Conservation (phyloP, 2,113 vertebrate species). For the Mesocricetus auratus region DNA sequence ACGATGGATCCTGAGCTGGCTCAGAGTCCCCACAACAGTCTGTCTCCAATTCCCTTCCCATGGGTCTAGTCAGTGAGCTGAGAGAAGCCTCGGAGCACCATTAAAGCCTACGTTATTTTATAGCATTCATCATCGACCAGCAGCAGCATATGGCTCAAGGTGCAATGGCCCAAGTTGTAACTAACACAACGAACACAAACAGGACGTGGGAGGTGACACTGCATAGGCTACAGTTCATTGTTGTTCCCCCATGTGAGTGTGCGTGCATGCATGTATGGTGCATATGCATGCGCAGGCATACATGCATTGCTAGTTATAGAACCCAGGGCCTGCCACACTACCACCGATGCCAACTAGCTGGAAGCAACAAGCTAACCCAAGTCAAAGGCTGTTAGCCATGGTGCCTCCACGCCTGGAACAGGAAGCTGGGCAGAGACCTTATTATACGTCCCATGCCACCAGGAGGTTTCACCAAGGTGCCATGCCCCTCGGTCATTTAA, state of each 20-base stretch:
- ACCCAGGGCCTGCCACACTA: not conserved
- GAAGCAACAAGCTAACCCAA: not conserved
- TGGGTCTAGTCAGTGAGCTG: not conserved
- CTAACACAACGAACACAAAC: not conserved
- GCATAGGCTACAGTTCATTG: not conserved
- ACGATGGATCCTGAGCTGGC: fast-evolving
- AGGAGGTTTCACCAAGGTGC: not conserved
- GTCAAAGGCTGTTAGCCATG: not conserved
- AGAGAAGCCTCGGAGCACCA: not conserved
- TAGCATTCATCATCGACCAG: not conserved
- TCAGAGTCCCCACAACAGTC: not conserved
- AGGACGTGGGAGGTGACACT: not conserved
- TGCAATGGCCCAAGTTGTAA: not conserved
- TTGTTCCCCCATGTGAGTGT: not conserved
- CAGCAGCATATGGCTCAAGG: not conserved
- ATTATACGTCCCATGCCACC: not conserved
- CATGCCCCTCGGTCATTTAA: not conserved
- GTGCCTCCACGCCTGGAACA: not conserved
- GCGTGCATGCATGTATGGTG: not conserved
- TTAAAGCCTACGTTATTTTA: not conserved
- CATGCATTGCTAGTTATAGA: not conserved
- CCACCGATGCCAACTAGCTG: not conserved
- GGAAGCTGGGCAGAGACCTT: not conserved
- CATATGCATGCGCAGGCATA: not conserved
- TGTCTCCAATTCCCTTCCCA: not conserved